These are phyloP conservation scores for Drosophila percnosoma DNA, from an alignment of 2,888 invertebrate genomes.

Conservation along the genomic window DNA sequence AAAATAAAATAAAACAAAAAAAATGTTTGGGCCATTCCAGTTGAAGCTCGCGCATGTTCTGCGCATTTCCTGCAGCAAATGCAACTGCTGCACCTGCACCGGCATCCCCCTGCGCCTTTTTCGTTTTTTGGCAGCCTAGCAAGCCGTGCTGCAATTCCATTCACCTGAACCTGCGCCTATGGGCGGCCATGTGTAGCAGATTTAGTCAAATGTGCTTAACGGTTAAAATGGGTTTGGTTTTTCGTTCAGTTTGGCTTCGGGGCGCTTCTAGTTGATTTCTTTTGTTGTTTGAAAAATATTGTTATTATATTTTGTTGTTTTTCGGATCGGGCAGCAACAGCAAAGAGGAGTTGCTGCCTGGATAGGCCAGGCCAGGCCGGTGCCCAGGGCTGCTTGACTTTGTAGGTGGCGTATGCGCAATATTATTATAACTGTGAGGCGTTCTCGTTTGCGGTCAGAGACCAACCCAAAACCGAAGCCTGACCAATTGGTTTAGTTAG, in stretches of 20 bases:
- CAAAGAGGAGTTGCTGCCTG: constrained; percentile 68
- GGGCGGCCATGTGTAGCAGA: constrained; percentile 74
- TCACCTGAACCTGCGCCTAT: constrained; percentile 53
- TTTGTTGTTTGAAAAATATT: constrained; percentile 80
- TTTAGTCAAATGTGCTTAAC: constrained; percentile 81
- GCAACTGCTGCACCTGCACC: constrained; percentile 35
- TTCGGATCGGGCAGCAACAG: constrained; percentile 37
- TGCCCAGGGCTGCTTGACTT: constrained; percentile 59
- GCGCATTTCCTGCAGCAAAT: constrained; percentile 73
- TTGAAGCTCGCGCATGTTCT: constrained; percentile 65
- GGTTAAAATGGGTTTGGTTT: constrained; percentile 81
- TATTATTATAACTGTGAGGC: constrained; percentile 77
- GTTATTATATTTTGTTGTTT: constrained; percentile 68
- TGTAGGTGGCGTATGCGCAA: constrained; percentile 80
- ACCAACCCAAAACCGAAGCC: constrained; percentile 70
- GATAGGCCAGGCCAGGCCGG: constrained; percentile 33
- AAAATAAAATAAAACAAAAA: constrained; percentile 28
- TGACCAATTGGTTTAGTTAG: constrained; percentile 77
- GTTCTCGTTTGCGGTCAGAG: constrained; percentile 75
- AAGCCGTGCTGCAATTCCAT: constrained; percentile 38
- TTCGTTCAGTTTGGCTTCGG: constrained; percentile 57
- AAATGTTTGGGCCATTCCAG: constrained; percentile 61
- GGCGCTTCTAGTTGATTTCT: constrained; percentile 82
- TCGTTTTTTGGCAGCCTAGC: constrained; percentile 1
- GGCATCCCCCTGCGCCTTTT: not conserved